These are phyloP conservation scores for Fistularia tabacaria DNA, from an alignment of 2,797 vertebrate genomes.

Conservation along the genomic window DNA sequence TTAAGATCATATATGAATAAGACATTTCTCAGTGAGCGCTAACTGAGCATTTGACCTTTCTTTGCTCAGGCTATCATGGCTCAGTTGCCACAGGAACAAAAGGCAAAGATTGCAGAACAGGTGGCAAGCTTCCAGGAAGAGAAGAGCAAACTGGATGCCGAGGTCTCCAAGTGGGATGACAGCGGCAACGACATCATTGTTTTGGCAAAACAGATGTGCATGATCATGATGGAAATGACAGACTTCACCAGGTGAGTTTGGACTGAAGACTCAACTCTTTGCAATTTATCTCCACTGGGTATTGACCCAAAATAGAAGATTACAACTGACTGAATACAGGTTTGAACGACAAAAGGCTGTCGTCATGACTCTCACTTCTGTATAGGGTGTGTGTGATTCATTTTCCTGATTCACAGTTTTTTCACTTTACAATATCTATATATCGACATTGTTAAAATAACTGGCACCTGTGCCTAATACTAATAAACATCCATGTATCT, in stretches of 20 bases:
- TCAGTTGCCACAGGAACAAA: conserved; percentile 96
- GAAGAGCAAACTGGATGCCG: conserved; percentile 97
- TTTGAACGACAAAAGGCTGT: too few relatives aligned
- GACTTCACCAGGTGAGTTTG: conserved; percentile 92
- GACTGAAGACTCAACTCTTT: neutral
- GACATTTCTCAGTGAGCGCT: too few relatives aligned
- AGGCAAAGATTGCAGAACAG: conserved; percentile 97
- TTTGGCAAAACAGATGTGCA: conserved; percentile 99
- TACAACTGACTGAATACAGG: too few relatives aligned
- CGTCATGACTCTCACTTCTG: too few relatives aligned
- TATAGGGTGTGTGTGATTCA: too few relatives aligned
- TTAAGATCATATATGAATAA: neutral
- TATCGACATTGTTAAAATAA: conserved; percentile 31
- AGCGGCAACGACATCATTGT: conserved; percentile 99
- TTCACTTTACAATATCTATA: conserved; percentile 10
- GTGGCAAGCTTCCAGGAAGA: conserved; percentile 98
- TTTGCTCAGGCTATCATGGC: conserved; percentile 94
- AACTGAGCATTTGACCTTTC: conserved; percentile 21
- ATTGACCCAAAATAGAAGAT: too few relatives aligned
- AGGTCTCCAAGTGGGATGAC: conserved; percentile 99
- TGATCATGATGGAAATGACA: conserved; percentile 99
- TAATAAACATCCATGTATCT: conserved; percentile 13
- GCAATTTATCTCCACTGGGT: neutral
- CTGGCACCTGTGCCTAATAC: conserved; percentile 5
- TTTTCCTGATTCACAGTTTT: too few relatives aligned